Evolutionary conservation across 2,113 vertebrate genomes (phyloP), one percentile per base, ranked within the genome.

Genomic region (Malurus elegans): DNA sequence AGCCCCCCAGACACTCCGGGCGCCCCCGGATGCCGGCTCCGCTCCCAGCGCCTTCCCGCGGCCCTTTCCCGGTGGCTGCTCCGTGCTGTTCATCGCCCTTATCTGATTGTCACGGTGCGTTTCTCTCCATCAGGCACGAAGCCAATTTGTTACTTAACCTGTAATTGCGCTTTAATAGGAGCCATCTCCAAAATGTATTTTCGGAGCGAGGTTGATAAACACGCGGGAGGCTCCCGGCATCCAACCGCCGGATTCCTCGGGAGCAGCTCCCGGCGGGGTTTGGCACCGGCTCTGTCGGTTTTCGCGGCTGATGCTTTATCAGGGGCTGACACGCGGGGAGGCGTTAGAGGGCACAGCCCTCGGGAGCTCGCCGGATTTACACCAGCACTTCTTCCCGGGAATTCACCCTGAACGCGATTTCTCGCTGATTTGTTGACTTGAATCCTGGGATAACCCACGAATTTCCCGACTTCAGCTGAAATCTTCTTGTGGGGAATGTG

Each of bases 71-170:
- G n/a, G 96, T 40, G 79, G 96, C 95, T 67, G 89, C 62, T 71
- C 93, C 93, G 72, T 40, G 90, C 32, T 69, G 94, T 85, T 88
- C 94, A 73, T 76, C 17, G 76, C 93, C 32, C 25, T 96, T 96
- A 94, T 97, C 97, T 79, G 97, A 92, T 96, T 84, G 97, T 96
- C 96, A 58, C 94, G 10, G 94, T 18, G 21, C 20, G 91, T 84
- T 97, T 72, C 97, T 95, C 92, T 58, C 13, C 23, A 38, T 94
- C 70, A 78, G 97, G 97, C 97, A 58, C 69, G 0, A 3, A 62
- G 96, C 97, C 97, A 97, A n/a, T 45, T 91, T 82, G 86, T 96
- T 92, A 97, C 97, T 98, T 97, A 97, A 97, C 97, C 98, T 79
- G 84, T 96, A 97, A 97, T 95, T 96, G 97, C 94, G 75, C 96